Percentiles rank a stretch among this genome's conserved stretches.
These are phyloP conservation scores for Melikaiella ostensackeni DNA, from an alignment of 2,888 invertebrate species.

Conservation along the genomic window DNA sequence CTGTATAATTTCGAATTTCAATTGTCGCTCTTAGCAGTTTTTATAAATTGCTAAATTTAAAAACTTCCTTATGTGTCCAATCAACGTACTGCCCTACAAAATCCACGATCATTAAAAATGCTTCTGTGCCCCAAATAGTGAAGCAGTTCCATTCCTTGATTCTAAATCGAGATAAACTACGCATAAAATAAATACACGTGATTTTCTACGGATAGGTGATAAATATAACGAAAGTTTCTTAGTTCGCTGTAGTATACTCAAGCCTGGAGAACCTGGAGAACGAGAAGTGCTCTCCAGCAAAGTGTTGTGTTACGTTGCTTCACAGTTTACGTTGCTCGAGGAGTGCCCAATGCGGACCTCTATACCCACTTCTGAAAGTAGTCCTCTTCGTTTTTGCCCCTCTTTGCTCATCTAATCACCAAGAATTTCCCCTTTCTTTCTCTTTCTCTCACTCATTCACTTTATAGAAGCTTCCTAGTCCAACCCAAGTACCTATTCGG, in stretches of 20 bases:
- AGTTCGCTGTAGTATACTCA: not conserved
- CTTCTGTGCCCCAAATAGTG: not conserved
- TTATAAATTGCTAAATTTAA: too few relatives aligned
- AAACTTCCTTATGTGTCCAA: too few relatives aligned
- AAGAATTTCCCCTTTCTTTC: not conserved
- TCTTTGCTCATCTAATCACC: constrained; percentile 14
- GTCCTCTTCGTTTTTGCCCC: constrained; percentile 26
- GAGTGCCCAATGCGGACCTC: constrained; percentile 38
- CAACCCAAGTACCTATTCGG: not conserved
- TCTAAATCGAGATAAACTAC: too few relatives aligned
- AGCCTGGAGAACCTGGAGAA: not conserved
- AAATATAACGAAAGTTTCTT: constrained; percentile 22
- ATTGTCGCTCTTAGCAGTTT: too few relatives aligned
- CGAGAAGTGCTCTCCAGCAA: constrained; percentile 20
- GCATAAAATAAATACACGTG: not conserved
- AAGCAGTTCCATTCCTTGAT: not conserved
- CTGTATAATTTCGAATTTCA: too few relatives aligned
- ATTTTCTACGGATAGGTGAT: not conserved
- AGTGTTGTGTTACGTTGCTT: constrained; percentile 7
- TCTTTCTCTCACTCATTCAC: not conserved
- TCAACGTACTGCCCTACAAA: not conserved
- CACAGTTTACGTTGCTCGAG: not conserved
- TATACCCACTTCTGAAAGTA: constrained; percentile 37
- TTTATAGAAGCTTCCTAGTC: not conserved
- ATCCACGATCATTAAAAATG: not conserved